These are phyloP conservation scores for Leptura quadrifasciata DNA, from an alignment of 2,888 invertebrate species.

Conservation along the genomic window DNA sequence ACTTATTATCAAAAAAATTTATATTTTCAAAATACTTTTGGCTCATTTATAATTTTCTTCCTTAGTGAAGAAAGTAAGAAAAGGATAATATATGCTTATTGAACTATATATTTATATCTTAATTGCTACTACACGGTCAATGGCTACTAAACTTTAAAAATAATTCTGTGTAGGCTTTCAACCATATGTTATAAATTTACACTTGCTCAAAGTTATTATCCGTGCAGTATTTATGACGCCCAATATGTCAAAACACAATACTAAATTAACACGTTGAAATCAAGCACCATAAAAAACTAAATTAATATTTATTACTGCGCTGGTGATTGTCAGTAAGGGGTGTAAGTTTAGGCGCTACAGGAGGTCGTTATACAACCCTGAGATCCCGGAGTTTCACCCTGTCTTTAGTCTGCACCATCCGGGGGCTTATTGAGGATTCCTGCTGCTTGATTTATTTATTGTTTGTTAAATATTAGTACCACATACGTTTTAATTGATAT, in stretches of 20 bases:
- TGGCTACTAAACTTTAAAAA: slow-evolving; percentile 8
- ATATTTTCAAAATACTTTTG: too few species aligned
- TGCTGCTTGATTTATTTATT: slow-evolving; percentile 64
- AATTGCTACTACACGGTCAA: not conserved
- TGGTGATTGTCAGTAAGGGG: slow-evolving; percentile 62
- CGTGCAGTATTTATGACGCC: slow-evolving; percentile 51
- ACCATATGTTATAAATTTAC: slow-evolving; percentile 44
- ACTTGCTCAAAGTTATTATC: slow-evolving; percentile 47
- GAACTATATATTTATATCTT: not conserved
- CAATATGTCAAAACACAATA: slow-evolving; percentile 66
- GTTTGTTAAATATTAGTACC: slow-evolving; percentile 53
- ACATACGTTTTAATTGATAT: slow-evolving; percentile 20
- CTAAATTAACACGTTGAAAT: slow-evolving; percentile 69
- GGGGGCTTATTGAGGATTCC: slow-evolving; percentile 61
- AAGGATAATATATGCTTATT: too few species aligned
- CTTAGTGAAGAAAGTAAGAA: too few species aligned
- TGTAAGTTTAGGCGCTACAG: slow-evolving; percentile 49
- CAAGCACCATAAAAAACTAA: slow-evolving; percentile 66
- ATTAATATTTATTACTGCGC: slow-evolving; percentile 68
- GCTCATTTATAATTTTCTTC: too few species aligned
- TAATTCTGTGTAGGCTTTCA: not conserved
- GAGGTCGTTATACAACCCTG: slow-evolving; percentile 57
- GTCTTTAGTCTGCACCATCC: slow-evolving; percentile 50
- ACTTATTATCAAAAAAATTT: too few species aligned
- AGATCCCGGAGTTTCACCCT: slow-evolving; percentile 47